Percentiles rank a stretch among this genome's conserved stretches.
Evolutionary conservation across 1,140 invertebrate genomes (phyloP).

Genomic region (Trachymyrmex septentrionalis): DNA sequence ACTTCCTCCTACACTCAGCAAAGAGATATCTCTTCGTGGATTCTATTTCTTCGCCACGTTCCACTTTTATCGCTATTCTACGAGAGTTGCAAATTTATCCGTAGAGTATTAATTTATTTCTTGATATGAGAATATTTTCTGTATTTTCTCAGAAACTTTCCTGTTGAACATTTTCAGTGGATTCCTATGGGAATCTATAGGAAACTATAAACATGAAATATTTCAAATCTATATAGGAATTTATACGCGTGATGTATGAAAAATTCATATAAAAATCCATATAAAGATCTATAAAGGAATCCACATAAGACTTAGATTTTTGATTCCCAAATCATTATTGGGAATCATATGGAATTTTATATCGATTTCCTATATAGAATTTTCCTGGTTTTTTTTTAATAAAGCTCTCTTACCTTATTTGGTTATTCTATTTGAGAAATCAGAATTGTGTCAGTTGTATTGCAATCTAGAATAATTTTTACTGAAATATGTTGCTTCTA

Average conservation of each 20-base stretch:
- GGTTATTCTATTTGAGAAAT: not conserved
- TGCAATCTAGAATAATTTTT: not conserved
- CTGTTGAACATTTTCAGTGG: no score
- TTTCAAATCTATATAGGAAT: no score
- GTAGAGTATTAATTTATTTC: not conserved
- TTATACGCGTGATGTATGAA: no score
- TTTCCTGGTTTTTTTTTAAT: no score
- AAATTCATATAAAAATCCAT: no score
- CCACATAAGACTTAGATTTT: no score
- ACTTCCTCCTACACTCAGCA: constrained; percentile 25
- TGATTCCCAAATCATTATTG: no score
- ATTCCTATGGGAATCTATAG: no score
- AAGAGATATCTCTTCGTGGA: not conserved
- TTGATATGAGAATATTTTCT: not conserved
- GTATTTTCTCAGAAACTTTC: not conserved
- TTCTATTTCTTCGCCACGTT: constrained; percentile 1
- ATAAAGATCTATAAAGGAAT: no score
- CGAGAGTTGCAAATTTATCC: not conserved
- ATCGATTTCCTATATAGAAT: no score
- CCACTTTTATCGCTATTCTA: not conserved
- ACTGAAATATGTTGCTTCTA: not conserved
- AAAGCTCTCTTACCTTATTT: not conserved
- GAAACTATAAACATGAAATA: no score
- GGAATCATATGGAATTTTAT: no score
- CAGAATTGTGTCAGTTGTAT: not conserved